Evolutionary conservation across 2,888 invertebrate species (phyloP).

Genomic region (Zonitis immaculata): DNA sequence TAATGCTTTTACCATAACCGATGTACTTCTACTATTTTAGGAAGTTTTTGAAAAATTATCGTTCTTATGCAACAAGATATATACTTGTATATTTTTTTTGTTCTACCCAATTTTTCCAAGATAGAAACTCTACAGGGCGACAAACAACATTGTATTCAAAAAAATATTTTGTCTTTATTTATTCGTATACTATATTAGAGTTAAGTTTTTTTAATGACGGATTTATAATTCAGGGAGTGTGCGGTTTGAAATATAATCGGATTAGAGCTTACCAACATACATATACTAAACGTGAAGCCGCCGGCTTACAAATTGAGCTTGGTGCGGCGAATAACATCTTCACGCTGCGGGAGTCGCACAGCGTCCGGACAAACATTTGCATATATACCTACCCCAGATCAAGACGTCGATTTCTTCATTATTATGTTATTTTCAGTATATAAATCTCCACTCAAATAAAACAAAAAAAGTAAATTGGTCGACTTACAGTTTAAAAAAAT

Average conservation of each 20-base stretch:
- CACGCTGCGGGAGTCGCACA: constrained; percentile 18
- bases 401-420: constrained; percentile 19
- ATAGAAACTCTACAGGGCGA: too few relatives aligned
- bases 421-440: too few relatives aligned
- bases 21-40: too few relatives aligned
- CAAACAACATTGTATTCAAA: constrained; percentile 9
- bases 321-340: constrained; percentile 24
- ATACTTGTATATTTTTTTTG: background rate
- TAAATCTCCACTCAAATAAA: too few relatives aligned
- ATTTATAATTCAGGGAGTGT: constrained; percentile 29
- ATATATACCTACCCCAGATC: constrained; percentile 19
- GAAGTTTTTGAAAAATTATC: background rate
- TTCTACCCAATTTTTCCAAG: too few relatives aligned
- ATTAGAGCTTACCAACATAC: constrained; percentile 24
- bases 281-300: constrained; percentile 22
- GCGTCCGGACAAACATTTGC: constrained; percentile 15
- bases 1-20: too few relatives aligned
- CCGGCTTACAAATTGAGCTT: constrained; percentile 27
- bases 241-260: constrained; percentile 27
- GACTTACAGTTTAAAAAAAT: too few relatives aligned
- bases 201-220: constrained; percentile 23
- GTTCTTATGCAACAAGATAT: background rate
- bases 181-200: constrained; percentile 21
- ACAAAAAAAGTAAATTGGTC: too few relatives aligned
- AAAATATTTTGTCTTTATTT: constrained; percentile 21